Percentiles rank a stretch among this genome's conserved stretches.
phyloP scores from a whole-genome alignment of 2,113 vertebrate genomes.

The Verasper variegatus region DNA sequence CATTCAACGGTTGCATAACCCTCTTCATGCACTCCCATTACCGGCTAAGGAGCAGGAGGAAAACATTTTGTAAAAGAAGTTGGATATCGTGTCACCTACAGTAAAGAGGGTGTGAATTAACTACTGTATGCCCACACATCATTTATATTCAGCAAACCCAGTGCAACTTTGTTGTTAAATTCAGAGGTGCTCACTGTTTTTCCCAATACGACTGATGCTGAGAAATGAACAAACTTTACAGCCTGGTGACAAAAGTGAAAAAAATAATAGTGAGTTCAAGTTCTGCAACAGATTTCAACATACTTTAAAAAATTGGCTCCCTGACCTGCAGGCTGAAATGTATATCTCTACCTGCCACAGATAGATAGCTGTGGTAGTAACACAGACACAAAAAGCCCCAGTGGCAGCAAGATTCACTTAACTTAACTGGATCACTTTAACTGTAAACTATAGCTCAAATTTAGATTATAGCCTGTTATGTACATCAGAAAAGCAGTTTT shows the following conservation, averaged over 20 bases:
- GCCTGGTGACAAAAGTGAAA: background rate
- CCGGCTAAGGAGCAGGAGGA: background rate
- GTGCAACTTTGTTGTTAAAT: constrained; percentile 1
- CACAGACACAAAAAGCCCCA: constrained; percentile 2
- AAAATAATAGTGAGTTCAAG: background rate
- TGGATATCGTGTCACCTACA: constrained; percentile 16
- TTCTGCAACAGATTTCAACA: background rate
- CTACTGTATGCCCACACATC: background rate
- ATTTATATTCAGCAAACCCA: background rate
- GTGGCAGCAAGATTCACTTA: background rate
- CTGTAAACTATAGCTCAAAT: background rate
- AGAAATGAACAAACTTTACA: background rate
- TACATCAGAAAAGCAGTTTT: background rate
- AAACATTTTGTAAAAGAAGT: constrained; percentile 15
- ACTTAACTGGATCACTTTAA: constrained; percentile 1
- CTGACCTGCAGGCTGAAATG: background rate
- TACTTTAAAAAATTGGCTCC: background rate
- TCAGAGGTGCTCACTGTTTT: background rate
- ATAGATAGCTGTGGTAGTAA: constrained; percentile 3
- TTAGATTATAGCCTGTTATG: background rate
- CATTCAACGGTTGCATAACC: constrained; percentile 57
- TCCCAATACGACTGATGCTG: background rate
- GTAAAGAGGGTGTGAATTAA: constrained; percentile 5
- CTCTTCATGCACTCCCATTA: constrained; percentile 20
- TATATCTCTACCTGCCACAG: constrained; percentile 2